phyloP scores from a whole-genome alignment of 1,140 invertebrate species.

The Drosophila santomea region DNA sequence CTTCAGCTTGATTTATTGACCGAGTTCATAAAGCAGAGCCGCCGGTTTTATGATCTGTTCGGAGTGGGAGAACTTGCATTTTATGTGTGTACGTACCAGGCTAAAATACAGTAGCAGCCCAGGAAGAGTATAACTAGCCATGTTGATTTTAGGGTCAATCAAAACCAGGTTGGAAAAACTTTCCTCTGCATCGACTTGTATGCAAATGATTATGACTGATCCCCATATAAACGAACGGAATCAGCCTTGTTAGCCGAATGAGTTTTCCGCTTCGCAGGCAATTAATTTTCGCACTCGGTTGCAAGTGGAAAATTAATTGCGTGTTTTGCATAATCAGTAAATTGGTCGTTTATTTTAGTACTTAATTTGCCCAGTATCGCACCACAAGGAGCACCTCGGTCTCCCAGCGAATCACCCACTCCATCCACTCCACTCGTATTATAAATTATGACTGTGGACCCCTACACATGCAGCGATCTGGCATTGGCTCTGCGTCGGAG shows the following conservation, averaged over 20 bases:
- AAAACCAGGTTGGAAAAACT: background rate
- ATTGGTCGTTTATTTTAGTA: slow-evolving; percentile 81
- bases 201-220: slow-evolving; percentile 38
- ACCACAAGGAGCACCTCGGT: slow-evolving; percentile 29
- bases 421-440: slow-evolving; percentile 12
- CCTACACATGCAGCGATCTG: slow-evolving; percentile 44
- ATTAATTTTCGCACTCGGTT: slow-evolving; percentile 61
- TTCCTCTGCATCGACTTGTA: slow-evolving; percentile 16
- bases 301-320: slow-evolving; percentile 76
- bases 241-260: slow-evolving; percentile 33
- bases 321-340: slow-evolving; percentile 83
- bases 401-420: background rate
- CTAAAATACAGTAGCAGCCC: slow-evolving; percentile 51
- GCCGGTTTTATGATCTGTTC: slow-evolving; percentile 58
- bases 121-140: background rate
- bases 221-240: slow-evolving; percentile 24
- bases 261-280: slow-evolving; percentile 59
- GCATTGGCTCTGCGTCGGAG: slow-evolving; percentile 17
- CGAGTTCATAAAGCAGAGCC: slow-evolving; percentile 57
- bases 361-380: slow-evolving; percentile 69
- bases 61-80: slow-evolving; percentile 9
- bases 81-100: slow-evolving; percentile 1
- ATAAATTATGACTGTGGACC: slow-evolving; percentile 69
- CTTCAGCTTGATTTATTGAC: slow-evolving; percentile 65
- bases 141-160: slow-evolving; percentile 13